Base-by-base conservation (phyloP, 2,797 vertebrate genomes). In the Carcharodon carcharias region DNA sequence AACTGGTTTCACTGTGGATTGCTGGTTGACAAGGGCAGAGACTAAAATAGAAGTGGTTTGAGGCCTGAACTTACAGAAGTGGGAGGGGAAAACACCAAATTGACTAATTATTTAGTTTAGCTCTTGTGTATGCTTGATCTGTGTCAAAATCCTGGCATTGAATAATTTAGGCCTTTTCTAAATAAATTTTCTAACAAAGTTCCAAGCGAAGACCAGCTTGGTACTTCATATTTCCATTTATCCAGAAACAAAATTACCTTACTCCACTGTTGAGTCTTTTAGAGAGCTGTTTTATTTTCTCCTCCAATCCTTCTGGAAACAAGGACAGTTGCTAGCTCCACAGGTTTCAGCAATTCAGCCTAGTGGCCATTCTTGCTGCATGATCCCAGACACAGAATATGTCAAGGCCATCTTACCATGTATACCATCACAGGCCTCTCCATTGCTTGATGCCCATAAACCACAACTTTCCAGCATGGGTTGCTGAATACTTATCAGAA, bases 11-110 rank as follows among this genome's bases (percentile, higher is more conserved):
- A 67, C 91, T 93, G 91, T 67, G 63, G 94, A 95, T 95, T 77
- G 28, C 11, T 77, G 50, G 94, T 95, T 95, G 26, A 54, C 94
- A 71, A 54, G 67, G 67, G 67, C 45, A 95, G 45, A 67, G 26
- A 56, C 69, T 2, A 16, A 77, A 95, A 95, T 73, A 95, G 94
- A 95, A 73, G 69, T 95, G 69, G 94, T 95, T 77, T 95, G 67
- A 95, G 67, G 71, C 94, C 28, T 77, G 56, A 93, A 95, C 69
- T 95, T 95, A 73, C 73, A 56, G 45, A 56, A 58, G 14, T 50
- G 94, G 40, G 65, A 73, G 94, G 11, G 67, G 11, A 58, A 54
- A 35, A 35, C 94, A 58, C 4, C 69, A 73, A 26, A n/a, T 45
- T 71, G 50, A 58, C 50, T 56, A n/a, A 95, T 77, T 95, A 67